Percentiles rank a stretch among this genome's conserved stretches.
Conservation (phyloP, 1,140 invertebrate species). For the Leptinotarsa lineolata region DNA sequence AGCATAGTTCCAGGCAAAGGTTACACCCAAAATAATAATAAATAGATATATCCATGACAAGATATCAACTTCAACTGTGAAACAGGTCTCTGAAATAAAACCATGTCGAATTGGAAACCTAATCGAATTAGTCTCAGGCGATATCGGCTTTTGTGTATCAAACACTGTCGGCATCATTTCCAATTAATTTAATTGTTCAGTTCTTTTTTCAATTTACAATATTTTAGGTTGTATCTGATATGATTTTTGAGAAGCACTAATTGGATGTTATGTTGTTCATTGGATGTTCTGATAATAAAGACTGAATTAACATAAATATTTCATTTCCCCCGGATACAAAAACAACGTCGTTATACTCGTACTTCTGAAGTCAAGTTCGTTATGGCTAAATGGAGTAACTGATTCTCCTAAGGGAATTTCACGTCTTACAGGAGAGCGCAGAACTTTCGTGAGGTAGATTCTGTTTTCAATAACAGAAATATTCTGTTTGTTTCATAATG, state of each 20-base stretch:
- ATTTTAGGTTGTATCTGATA: background rate
- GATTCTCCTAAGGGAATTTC: too few relatives aligned
- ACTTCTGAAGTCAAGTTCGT: too few relatives aligned
- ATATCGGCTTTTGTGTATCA: conserved; percentile 2
- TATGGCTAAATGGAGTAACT: too few relatives aligned
- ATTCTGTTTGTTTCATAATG: too few relatives aligned
- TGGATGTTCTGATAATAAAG: background rate
- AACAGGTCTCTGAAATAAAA: background rate
- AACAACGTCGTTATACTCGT: too few relatives aligned
- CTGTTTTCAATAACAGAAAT: too few relatives aligned
- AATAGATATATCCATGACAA: conserved; percentile 1
- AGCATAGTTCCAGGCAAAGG: background rate
- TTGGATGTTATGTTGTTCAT: conserved; percentile 3
- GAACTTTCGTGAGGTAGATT: too few relatives aligned
- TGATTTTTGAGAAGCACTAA: background rate
- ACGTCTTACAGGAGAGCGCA: too few relatives aligned
- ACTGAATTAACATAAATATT: background rate
- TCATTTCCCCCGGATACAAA: too few relatives aligned
- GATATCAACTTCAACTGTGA: background rate
- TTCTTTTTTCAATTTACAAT: background rate
- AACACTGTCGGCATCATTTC: background rate
- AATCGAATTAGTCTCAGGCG: conserved; percentile 1
- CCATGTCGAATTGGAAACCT: background rate
- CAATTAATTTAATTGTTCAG: background rate
- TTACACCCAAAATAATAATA: background rate